Base-by-base conservation (phyloP, 2,888 invertebrate genomes). In the Incurvaria masculella region DNA sequence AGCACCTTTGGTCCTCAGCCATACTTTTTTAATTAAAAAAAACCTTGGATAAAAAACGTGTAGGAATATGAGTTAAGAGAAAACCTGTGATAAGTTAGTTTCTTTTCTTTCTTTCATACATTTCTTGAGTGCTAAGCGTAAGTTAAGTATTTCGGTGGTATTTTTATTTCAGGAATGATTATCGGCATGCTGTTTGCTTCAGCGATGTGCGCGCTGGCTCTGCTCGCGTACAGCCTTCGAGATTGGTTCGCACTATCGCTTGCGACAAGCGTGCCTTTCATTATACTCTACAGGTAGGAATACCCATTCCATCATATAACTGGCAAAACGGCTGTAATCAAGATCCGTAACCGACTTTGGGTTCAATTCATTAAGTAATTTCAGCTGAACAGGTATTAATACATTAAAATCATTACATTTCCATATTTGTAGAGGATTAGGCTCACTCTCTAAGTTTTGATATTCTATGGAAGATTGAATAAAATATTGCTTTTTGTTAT, bases 111-210 rank as follows among this genome's bases (percentile, higher is more conserved):
- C n/a, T n/a, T n/a, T n/a, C n/a, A n/a, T n/a, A n/a, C n/a, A n/a
- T n/a, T n/a, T n/a, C n/a, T n/a, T n/a, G n/a, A n/a, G n/a, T n/a
- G n/a, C n/a, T n/a, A n/a, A n/a, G n/a, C n/a, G n/a, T n/a, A n/a
- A n/a, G n/a, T n/a, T n/a, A n/a, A n/a, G n/a, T n/a, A n/a, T n/a
- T n/a, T n/a, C n/a, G n/a, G n/a, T n/a, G n/a, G n/a, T n/a, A n/a
- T n/a, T n/a, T n/a, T n/a, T n/a, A n/a, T n/a, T 68, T 1, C 62
- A 79, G 79, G 79, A 41, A 83, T 85, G 57, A 81, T 85, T 33
- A 83, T 85, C 11, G 81, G 84, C 44, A 83, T 85, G 78, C 72
- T 85, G 57, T 86, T 86, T 55, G 85, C 85, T 2, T 67, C 79
- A 1, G 84, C 85, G 2, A 84, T 86, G 83, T 84, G 84, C 41